Evolutionary conservation across 2,888 invertebrate species (phyloP), one percentile per base, ranked within the genome.

Genomic region (Phengaris arion): DNA sequence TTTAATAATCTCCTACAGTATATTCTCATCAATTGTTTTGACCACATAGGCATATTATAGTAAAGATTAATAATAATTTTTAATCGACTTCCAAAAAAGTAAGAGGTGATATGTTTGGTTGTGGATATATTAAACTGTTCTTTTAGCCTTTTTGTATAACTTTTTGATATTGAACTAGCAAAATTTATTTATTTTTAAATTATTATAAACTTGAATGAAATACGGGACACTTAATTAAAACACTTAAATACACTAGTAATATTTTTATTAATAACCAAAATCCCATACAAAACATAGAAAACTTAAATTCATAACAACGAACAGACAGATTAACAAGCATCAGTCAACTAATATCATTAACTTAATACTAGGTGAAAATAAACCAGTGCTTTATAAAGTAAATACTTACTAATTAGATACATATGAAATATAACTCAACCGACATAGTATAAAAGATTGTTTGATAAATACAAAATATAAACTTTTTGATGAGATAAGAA

Each of bases 261-360:
- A 77, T 75, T 74, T 81, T 82, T 81, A 78, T 79, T 83, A 72
- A 77, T 79, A 86, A 84, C 82, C 82, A 77, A 86, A 86, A 85
- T 82, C 77, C 80, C 82, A 81, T 81, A 80, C 79, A 81, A 82
- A 82, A 84, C 83, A 79, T 79, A 78, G 79, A 83, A 83, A 86
- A 88, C 84, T 82, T 85, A 85, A 82, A 81, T 74, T 59, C 46
- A 9, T 68, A 68, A 68, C 54, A 74, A 68, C 54, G 13, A 68
- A 68, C 52, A 22, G 35, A 64, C 12, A 35, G 1, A 74, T 22
- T 64, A 74, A 74, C 74, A 64, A 59, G 22, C 35, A 74, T 52
- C 52, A 74, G 46, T 55, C 9, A 35, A 64, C 64, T 55, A 55
- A 54, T 15, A 52, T 55, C 8, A 22, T 13, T 6, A 22, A 74